Conservation (phyloP, 2,888 invertebrate species). For the Exocentrus adspersus region DNA sequence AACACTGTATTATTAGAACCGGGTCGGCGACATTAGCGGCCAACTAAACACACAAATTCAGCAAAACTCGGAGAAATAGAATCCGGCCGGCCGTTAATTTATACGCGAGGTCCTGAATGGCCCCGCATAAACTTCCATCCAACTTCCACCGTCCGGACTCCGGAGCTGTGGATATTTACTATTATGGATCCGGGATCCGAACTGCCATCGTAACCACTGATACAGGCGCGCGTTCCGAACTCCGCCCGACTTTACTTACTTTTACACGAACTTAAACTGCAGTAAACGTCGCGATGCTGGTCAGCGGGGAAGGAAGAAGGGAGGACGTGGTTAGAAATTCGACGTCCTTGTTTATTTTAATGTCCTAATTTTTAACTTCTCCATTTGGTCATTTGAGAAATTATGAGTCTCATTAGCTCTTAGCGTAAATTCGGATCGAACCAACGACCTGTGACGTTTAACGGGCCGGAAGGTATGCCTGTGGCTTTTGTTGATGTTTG, state of each 20-base stretch:
- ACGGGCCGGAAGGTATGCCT: conserved; percentile 53
- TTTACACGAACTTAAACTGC: conserved; percentile 20
- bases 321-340: conserved; percentile 31
- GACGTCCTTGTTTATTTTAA: no score
- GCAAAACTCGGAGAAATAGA: conserved; percentile 48
- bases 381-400: conserved; percentile 59
- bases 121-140: conserved; percentile 51
- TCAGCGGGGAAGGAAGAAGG: conserved; percentile 35
- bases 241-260: conserved; percentile 13
- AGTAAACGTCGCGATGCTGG: conserved; percentile 37
- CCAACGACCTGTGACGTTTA: conserved; percentile 59
- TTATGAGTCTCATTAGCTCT: conserved; percentile 61
- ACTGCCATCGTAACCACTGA: conserved; percentile 57
- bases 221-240: conserved; percentile 51
- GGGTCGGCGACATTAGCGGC: neutral
- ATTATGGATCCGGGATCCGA: conserved; percentile 53
- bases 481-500: conserved; percentile 54
- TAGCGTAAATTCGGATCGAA: conserved; percentile 59
- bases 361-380: no score
- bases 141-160: conserved; percentile 55
- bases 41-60: conserved; percentile 39
- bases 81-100: conserved; percentile 55
- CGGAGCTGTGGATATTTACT: conserved; percentile 53
- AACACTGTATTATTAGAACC: neutral
- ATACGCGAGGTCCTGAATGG: conserved; percentile 50